Conservation (phyloP, 53 echinoderm and acorn worm genomes). For the Crossaster papposus region DNA sequence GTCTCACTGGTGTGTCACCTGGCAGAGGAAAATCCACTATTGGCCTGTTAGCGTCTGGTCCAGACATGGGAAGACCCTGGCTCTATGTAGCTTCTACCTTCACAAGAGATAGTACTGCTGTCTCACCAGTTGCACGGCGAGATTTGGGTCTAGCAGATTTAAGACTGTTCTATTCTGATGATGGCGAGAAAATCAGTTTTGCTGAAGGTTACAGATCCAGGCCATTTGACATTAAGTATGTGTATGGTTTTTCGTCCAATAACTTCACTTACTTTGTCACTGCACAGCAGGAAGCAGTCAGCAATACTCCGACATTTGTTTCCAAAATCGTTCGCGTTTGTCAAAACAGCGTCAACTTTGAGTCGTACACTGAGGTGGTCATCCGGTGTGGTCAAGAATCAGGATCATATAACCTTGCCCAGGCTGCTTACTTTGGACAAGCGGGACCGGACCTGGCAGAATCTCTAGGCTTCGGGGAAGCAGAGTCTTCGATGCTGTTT, state of each 20-base stretch:
- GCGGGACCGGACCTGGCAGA: conserved; percentile 63
- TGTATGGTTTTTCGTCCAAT: conserved; percentile 37
- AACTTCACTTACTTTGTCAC: conserved; percentile 44
- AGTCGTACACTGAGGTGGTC: conserved; percentile 67
- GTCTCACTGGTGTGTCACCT: neutral
- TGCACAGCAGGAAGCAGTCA: neutral
- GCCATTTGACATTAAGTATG: conserved; percentile 61
- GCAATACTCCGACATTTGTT: neutral
- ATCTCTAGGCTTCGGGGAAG: conserved; percentile 15
- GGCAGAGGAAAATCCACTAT: conserved; percentile 36
- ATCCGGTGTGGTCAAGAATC: conserved; percentile 43
- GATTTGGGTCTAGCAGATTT: neutral
- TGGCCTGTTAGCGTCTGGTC: conserved; percentile 29
- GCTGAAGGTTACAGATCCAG: neutral
- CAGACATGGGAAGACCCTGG: neutral
- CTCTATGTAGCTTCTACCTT: conserved; percentile 60
- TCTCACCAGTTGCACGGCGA: conserved; percentile 24
- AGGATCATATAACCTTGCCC: conserved; percentile 45
- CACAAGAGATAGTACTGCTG: neutral
- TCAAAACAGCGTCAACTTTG: conserved; percentile 4
- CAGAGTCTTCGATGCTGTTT: conserved; percentile 54
- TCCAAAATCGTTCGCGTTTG: conserved; percentile 60
- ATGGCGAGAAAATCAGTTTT: neutral
- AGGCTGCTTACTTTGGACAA: conserved; percentile 64
- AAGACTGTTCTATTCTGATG: neutral